phyloP scores from a whole-genome alignment of 92 coral and sea anemone genomes.

The Porites divaricata region DNA sequence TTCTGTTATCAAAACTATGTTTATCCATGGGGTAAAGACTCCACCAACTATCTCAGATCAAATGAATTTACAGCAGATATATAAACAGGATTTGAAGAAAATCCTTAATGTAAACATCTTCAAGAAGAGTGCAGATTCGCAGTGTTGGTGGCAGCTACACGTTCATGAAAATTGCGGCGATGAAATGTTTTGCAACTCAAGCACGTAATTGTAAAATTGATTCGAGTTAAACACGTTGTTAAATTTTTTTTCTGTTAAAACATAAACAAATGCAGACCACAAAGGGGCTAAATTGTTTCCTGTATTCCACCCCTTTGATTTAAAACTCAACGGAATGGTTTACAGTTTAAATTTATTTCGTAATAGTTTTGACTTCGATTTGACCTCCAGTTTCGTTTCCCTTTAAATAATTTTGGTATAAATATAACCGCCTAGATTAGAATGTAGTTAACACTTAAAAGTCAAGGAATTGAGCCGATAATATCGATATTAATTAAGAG shows the following conservation, averaged over 20 bases:
- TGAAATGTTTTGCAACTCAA: not conserved
- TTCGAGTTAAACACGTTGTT: not conserved
- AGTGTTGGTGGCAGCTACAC: not conserved
- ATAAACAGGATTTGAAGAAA: slow-evolving; percentile 40
- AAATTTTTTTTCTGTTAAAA: not conserved
- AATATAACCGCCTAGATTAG: too few species aligned
- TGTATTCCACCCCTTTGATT: not conserved
- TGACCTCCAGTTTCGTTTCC: too few species aligned
- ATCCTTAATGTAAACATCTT: slow-evolving; percentile 33
- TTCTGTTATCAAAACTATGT: slow-evolving; percentile 35
- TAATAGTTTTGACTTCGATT: not conserved
- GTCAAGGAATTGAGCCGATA: too few species aligned
- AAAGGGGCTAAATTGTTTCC: not conserved
- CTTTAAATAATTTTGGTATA: too few species aligned
- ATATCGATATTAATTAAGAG: too few species aligned
- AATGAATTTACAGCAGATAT: slow-evolving; percentile 9
- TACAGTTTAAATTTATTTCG: not conserved
- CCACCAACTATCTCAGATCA: slow-evolving; percentile 26
- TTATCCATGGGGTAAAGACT: slow-evolving; percentile 1
- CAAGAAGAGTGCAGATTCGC: not conserved
- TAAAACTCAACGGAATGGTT: not conserved
- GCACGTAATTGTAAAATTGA: not conserved
- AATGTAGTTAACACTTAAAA: too few species aligned
- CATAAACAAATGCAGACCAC: not conserved
- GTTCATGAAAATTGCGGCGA: not conserved